Base-by-base conservation (phyloP, 2,797 vertebrate genomes). In the Dendrocincla tyrannina region DNA sequence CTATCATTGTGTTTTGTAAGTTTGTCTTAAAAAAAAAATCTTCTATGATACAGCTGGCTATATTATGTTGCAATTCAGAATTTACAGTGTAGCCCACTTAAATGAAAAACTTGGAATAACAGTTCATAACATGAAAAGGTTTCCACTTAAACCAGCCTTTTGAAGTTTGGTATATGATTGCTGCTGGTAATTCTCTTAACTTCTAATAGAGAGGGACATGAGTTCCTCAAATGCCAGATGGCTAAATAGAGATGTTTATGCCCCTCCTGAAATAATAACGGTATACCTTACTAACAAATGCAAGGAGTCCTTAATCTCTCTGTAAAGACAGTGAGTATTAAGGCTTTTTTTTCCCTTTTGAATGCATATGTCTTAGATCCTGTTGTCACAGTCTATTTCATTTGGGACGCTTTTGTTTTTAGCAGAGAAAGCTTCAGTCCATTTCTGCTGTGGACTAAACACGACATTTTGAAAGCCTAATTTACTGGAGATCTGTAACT, bases 61-160 rank as follows among this genome's bases (percentile, higher is more conserved):
- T 97, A 62, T 97, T 97, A 91, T 84, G 62, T 97, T 96, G 93
- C 95, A 97, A 76, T 93, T 97, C 95, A 97, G 94, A 96, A 97
- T 97, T 94, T 97, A 95, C 92, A 95, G 82, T 97, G 97, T 95
- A 97, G 96, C 92, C 97, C 97, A 96, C 89, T 97, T 98, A 98
- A 96, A 97, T 97, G 93, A 97, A 97, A 97, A 95, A 96, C 95
- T 80, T 96, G 93, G 86, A 97, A 96, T 92, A 95, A 94, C 76
- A 60, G 33, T 64, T 58, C 41, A 37, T 88, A 58, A 90, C 77
- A 77, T 59, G 85, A 33, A 85, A 85, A 77, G 28, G 6, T 85
- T 92, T 96, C 60, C 58, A 62, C 52, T 67, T 85, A 49, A 89
- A 85, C 63, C 72, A 95, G 73, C 79, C 91, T 90, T 96, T 94